phyloP scores from a whole-genome alignment of 2,888 invertebrate species.

The Drosophila sordidapex region DNA sequence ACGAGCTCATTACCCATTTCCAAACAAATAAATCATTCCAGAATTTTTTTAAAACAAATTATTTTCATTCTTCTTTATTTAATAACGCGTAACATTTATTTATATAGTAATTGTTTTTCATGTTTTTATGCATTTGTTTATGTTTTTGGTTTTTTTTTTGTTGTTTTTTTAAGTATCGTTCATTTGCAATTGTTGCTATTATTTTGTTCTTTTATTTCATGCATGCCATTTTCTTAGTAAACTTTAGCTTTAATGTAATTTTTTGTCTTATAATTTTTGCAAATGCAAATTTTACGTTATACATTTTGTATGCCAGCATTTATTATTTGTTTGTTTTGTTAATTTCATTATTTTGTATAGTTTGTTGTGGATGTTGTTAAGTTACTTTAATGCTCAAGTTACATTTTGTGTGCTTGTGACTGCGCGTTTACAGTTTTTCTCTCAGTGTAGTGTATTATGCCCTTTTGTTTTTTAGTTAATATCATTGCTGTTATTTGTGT shows the following conservation, averaged over 20 bases:
- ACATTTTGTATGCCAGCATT: constrained; percentile 49
- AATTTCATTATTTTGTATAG: constrained; percentile 33
- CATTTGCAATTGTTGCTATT: constrained; percentile 70
- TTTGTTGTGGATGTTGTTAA: constrained; percentile 41
- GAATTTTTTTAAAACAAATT: constrained; percentile 84
- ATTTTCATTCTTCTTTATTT: constrained; percentile 86
- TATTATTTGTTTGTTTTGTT: constrained; percentile 21
- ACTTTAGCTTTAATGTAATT: constrained; percentile 44
- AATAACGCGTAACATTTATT: constrained; percentile 89
- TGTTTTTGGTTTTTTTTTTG: constrained; percentile 38
- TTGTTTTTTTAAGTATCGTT: constrained; percentile 57
- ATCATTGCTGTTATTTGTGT: constrained; percentile 37
- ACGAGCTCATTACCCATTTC: not conserved
- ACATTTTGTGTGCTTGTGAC: constrained; percentile 48
- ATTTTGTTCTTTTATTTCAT: constrained; percentile 36
- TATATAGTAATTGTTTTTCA: constrained; percentile 83
- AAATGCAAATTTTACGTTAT: constrained; percentile 60
- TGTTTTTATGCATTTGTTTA: constrained; percentile 52
- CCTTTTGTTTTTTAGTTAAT: constrained; percentile 47
- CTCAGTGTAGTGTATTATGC: constrained; percentile 50
- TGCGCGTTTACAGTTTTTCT: constrained; percentile 54
- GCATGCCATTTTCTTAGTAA: constrained; percentile 28
- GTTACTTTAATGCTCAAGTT: constrained; percentile 45
- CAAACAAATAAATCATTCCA: not conserved
- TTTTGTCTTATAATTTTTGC: constrained; percentile 29